Evolutionary conservation across 2,888 invertebrate genomes (phyloP), one percentile per base, ranked within the genome.

Genomic region (Pollenia griseotomentosa): DNA sequence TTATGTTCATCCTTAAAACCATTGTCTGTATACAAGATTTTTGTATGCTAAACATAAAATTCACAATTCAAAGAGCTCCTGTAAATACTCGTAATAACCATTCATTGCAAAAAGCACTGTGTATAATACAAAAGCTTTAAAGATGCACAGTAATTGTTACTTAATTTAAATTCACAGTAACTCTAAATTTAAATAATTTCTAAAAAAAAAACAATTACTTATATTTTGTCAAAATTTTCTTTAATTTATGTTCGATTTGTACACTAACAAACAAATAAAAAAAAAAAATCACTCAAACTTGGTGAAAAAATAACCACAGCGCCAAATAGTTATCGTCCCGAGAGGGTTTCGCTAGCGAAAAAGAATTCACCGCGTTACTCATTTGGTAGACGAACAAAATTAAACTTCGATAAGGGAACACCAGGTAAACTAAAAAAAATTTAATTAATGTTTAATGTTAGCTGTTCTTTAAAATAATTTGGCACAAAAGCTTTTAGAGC

Each of bases 301-400:
- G 57, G 70, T 61, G 53, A 59, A 78, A 42, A 59, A 51, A 42
- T 23, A 23, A 23, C 23, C 59, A 91, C 93, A 94, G 93, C 94
- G 91, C 93, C 93, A 90, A 92, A 93, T 91, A 92, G 93, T 90
- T 94, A 94, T 91, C 94, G 95, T 94, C 94, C 94, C 89, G 96
- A 96, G 91, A 95, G 95, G 91, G 94, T 95, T 61, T 95, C 95
- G 91, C 93, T 93, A 89, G 90, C 91, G 80, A 91, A 91, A 92
- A 95, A 90, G 90, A 92, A 90, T 90, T 92, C 93, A 90, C 93
- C 93, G 89, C 92, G 93, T 90, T 93, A 91, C 91, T 92, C 93
- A 88, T 93, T 93, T 89, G 93, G 93, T 91, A 94, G 96, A 90
- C 97, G 96, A 94, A 93, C 93, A 89, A 93, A 92, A 91, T 90